Evolutionary conservation across 2,113 vertebrate genomes (phyloP).

Genomic region (Nestor notabilis): DNA sequence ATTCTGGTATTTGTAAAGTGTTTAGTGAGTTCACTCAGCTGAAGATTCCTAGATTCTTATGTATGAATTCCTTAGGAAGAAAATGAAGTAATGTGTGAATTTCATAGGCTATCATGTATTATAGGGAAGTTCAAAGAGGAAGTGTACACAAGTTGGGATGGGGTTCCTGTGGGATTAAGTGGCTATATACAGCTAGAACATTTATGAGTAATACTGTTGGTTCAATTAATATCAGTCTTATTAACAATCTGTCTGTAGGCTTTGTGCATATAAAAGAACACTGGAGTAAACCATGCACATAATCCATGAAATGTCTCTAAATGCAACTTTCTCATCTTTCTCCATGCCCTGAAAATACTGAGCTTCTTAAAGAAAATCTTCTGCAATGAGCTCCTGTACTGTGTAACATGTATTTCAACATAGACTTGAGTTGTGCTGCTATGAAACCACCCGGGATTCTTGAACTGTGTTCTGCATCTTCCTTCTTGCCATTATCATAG

Average conservation of each 20-base stretch:
- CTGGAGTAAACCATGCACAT: background rate
- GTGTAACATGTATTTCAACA: background rate
- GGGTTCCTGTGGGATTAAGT: background rate
- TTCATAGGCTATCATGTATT: background rate
- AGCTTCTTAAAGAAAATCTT: background rate
- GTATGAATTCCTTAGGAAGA: background rate
- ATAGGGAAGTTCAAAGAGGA: background rate
- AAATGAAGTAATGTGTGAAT: too few relatives aligned
- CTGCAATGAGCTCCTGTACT: background rate
- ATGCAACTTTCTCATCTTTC: background rate
- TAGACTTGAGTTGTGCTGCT: background rate
- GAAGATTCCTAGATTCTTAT: background rate
- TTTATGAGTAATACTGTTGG: background rate
- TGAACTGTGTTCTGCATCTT: background rate
- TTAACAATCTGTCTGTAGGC: background rate
- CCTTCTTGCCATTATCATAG: background rate
- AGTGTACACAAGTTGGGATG: background rate
- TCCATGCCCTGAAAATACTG: background rate
- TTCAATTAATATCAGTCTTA: background rate
- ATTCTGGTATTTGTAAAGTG: background rate
- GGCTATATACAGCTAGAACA: background rate
- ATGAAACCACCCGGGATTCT: background rate
- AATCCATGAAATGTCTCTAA: background rate
- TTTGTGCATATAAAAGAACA: background rate
- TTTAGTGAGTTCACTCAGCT: background rate